Evolutionary conservation across 2,888 invertebrate species (phyloP), one percentile per base, ranked within the genome.

Genomic region (Graphium colonna): DNA sequence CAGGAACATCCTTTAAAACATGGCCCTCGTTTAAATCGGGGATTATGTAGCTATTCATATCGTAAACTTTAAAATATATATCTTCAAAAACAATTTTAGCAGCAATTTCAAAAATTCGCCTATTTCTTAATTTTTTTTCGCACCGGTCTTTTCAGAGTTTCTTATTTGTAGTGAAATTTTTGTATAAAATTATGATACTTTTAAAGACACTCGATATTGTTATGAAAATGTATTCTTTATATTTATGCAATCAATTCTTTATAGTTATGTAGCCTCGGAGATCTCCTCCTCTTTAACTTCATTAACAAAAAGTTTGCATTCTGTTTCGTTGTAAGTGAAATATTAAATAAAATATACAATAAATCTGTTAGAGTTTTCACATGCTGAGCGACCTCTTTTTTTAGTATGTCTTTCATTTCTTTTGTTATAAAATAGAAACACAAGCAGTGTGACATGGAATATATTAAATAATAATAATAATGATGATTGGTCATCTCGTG

Each of bases 51-150:
- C 56, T 17, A 57, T 58, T 60, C 38, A 56, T 61, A 49, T 70
- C 62, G 55, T 65, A 67, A 48, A 62, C 56, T 60, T 57, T 58
- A 17, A 64, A 62, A 44, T 67, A 59, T 39, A 71, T 68, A 62
- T 71, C 68, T 60, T 71, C 64, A 51, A 58, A 54, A 58, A 71
- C 55, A 55, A 73, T 68, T 56, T 60, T 61, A 55, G 70, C 70
- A 57, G 73, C 71, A 57, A 64, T 62, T 59, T 65, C 47, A 56
- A 72, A 64, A 52, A 73, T 69, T 71, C 68, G 50, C 66, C 63
- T 58, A 57, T 59, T 67, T 12, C 7, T 36, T 36, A 12, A 12
- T 36, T 7, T 36, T 58, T 64, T 64, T 55, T 63, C 61, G 52
- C 70, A 72, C 66, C 68, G 70, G 44, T n/a, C 52, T 51, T 64